Evolutionary conservation across 2,888 invertebrate genomes (phyloP).

Genomic region (Iselma pallidipennis): DNA sequence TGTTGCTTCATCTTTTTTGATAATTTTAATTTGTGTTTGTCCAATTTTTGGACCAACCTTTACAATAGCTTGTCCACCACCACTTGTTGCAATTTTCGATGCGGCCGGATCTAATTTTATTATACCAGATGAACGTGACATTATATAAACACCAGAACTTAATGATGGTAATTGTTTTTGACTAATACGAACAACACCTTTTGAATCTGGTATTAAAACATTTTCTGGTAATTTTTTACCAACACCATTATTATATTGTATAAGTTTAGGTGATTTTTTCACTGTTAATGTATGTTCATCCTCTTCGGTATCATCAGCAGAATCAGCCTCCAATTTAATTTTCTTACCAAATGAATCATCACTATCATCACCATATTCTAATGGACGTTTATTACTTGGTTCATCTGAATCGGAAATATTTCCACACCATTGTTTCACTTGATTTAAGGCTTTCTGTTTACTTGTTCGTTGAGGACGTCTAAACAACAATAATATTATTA

Average conservation of each 20-base stretch:
- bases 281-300: constrained; percentile 23
- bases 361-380: constrained; percentile 40
- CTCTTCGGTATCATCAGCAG: constrained; percentile 43
- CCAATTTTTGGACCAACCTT: constrained; percentile 60
- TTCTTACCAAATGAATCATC: constrained; percentile 54
- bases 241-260: constrained; percentile 37
- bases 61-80: constrained; percentile 50
- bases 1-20: constrained; percentile 48
- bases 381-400: constrained; percentile 36
- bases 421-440: constrained; percentile 85
- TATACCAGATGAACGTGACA: constrained; percentile 76
- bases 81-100: constrained; percentile 51
- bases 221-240: constrained; percentile 46
- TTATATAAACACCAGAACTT: constrained; percentile 71
- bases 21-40: constrained; percentile 57
- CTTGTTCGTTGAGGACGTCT: constrained; percentile 76
- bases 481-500: no score
- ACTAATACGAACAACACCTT: constrained; percentile 75
- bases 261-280: constrained; percentile 19
- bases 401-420: constrained; percentile 62
- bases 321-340: constrained; percentile 51
- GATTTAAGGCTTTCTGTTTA: constrained; percentile 79
- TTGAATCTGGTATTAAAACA: constrained; percentile 60
- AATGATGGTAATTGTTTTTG: constrained; percentile 71
- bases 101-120: constrained; percentile 68